Conservation (phyloP, 2,113 vertebrate species). For the Corythornis vintsioides region DNA sequence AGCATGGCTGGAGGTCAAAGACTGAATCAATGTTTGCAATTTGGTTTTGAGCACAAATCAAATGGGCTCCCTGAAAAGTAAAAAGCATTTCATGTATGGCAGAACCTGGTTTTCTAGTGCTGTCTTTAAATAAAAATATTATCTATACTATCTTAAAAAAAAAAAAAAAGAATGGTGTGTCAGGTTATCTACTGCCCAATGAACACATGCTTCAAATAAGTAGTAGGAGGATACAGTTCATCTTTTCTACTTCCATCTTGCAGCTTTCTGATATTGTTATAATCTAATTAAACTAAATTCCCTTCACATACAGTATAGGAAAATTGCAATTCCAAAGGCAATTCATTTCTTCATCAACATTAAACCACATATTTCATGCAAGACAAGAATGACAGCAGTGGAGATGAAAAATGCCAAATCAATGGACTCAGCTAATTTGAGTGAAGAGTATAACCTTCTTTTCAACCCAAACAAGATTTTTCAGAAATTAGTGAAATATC, state of each 20-base stretch:
- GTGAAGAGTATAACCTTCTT: background rate
- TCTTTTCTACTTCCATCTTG: background rate
- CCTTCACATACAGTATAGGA: background rate
- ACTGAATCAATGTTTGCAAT: conserved; percentile 38
- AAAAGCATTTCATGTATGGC: conserved; percentile 12
- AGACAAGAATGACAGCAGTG: background rate
- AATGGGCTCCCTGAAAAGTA: conserved; percentile 3
- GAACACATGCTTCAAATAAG: background rate
- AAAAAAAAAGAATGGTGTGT: background rate
- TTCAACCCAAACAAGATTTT: background rate
- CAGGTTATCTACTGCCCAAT: background rate
- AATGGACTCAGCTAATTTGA: background rate
- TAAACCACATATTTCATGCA: background rate
- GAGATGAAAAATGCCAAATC: background rate
- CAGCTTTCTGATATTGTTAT: background rate
- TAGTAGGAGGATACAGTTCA: background rate
- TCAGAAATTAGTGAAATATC: background rate
- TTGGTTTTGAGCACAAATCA: conserved; percentile 50
- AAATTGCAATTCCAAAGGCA: background rate
- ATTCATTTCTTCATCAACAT: background rate
- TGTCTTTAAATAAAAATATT: background rate
- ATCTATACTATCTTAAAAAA: background rate
- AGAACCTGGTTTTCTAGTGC: background rate
- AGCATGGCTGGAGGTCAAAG: conserved; percentile 59
- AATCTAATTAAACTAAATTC: background rate